Base-by-base conservation (phyloP, 2,797 vertebrate species). In the Enteromius anoplus region DNA sequence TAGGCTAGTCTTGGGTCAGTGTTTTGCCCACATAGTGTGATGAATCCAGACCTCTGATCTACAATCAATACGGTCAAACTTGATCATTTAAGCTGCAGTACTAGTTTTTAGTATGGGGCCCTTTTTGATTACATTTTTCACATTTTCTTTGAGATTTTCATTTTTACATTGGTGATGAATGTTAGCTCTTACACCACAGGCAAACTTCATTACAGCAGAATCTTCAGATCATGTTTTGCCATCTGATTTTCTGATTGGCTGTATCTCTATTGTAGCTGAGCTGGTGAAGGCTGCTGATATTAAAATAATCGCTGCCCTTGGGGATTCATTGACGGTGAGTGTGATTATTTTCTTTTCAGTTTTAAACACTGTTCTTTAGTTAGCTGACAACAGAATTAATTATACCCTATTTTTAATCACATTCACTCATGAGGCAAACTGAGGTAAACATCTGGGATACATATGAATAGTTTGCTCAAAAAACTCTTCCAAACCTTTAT, bases 311-410 rank as follows among this genome's bases (percentile, higher is more conserved):
- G 96, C 95, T 78, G 97, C 97, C 11, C 55, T 99, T 88, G 97
- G 98, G 9, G 98, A 99, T 89, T 99, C 98, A 12, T 68, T 99
- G 79, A 99, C 97, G 2, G 97, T 98, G 93, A 93, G 97, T 91
- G 68, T 49, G 45, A 32, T 32, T 7, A n/a, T 68, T 62, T 26
- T 17, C 40, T 72, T 58, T 32, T 75, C 19, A 4, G 1, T 14
- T 62, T 77, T 37, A 42, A 19, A 71, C 55, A 19, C 9, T 11
- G 29, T 84, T 75, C 4, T 37, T 60, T 75, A 19, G 34, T 71
- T 55, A 21, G 45, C 12, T 53, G 19, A 72, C 55, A n/a, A 71
- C 26, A 51, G 5, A 47, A 40, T 49, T 70, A 8, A 51, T 64
- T 64, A 8, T 47, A 34, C 15, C 12, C 21, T 37, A n/a, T 34